Conservation (phyloP, 1,140 invertebrate genomes). For the Macrocentrus cingulum region DNA sequence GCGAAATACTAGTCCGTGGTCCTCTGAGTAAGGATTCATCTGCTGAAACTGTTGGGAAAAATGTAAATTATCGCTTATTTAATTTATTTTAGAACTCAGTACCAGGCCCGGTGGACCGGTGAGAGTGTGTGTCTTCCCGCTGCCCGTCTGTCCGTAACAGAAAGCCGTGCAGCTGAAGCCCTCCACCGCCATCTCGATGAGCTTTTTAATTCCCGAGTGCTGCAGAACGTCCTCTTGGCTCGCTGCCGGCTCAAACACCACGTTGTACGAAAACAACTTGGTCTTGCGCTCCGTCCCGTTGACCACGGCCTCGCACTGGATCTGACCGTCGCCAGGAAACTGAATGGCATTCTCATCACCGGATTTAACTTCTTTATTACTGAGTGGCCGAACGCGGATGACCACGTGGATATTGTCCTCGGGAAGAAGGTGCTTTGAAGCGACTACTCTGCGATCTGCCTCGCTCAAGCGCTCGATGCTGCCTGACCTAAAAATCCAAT, state of each 20-base stretch:
- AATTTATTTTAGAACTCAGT: conserved; percentile 41
- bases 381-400: conserved; percentile 73
- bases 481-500: conserved; percentile 34
- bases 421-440: conserved; percentile 44
- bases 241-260: conserved; percentile 85
- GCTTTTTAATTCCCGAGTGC: conserved; percentile 79
- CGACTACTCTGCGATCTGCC: conserved; percentile 40
- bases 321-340: conserved; percentile 79
- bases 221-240: conserved; percentile 80
- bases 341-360: conserved; percentile 67
- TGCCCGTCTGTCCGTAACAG: conserved; percentile 97
- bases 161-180: conserved; percentile 92
- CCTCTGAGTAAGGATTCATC: conserved; percentile 66
- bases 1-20: conserved; percentile 84
- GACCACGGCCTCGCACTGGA: conserved; percentile 59
- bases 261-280: conserved; percentile 82
- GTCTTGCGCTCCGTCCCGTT: conserved; percentile 67
- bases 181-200: conserved; percentile 90
- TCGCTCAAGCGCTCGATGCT: conserved; percentile 44
- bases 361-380: conserved; percentile 66
- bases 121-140: conserved; percentile 93
- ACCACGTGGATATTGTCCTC: conserved; percentile 82
- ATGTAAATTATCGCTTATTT: no score
- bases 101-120: conserved; percentile 88
- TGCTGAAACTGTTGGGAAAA: conserved; percentile 65